Conservation (phyloP, 1,140 invertebrate genomes). For the Nymphalis io region DNA sequence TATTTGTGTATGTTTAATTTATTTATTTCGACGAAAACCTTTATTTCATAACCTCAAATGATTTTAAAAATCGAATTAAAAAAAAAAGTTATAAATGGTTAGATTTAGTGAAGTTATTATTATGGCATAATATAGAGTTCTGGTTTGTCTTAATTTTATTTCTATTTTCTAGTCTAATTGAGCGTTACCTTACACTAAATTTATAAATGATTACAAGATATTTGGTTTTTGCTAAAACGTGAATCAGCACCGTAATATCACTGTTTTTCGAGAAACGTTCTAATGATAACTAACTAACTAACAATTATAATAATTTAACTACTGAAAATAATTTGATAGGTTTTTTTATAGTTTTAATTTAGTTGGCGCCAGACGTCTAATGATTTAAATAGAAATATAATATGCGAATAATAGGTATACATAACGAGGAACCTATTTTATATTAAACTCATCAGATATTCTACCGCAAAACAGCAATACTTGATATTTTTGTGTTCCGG, state of each 20-base stretch:
- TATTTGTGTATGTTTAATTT: no score
- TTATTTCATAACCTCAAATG: not conserved
- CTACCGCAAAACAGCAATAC: no score
- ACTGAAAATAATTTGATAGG: not conserved
- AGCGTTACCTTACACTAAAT: constrained; percentile 62
- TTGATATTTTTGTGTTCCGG: no score
- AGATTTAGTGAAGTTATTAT: constrained; percentile 20
- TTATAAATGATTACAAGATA: constrained; percentile 48
- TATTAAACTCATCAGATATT: no score
- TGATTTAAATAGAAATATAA: not conserved
- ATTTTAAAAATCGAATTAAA: no score
- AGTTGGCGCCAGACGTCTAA: not conserved
- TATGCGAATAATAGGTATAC: not conserved
- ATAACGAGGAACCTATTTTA: not conserved
- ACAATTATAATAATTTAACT: not conserved
- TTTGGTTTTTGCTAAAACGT: constrained; percentile 69
- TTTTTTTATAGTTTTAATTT: not conserved
- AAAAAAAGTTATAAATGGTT: constrained; percentile 10
- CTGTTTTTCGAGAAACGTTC: constrained; percentile 33
- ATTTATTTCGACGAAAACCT: not conserved
- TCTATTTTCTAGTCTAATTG: constrained; percentile 58
- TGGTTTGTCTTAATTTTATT: constrained; percentile 37
- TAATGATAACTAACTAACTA: not conserved
- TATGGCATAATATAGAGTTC: constrained; percentile 22
- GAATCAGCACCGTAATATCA: constrained; percentile 67